Evolutionary conservation across 1,140 invertebrate genomes (phyloP).

Genomic region (Trichogramma pretiosum): DNA sequence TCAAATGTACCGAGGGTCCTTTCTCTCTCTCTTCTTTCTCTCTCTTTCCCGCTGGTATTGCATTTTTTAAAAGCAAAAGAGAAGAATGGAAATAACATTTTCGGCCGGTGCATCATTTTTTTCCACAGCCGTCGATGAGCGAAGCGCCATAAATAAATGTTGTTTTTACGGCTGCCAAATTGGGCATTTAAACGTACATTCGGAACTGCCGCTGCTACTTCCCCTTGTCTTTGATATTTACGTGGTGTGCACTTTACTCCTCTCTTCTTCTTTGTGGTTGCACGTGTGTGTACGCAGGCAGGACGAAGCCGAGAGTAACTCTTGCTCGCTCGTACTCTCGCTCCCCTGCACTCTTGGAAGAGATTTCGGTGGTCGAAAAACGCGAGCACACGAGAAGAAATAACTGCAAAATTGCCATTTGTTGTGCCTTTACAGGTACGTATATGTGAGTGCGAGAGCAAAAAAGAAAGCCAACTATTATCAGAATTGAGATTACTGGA

Average conservation of each 20-base stretch:
- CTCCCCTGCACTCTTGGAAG: not conserved
- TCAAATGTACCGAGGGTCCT: too few species aligned
- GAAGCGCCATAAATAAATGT: slow-evolving; percentile 44
- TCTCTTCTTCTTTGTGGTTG: not conserved
- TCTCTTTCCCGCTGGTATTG: too few species aligned
- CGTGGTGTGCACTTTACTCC: not conserved
- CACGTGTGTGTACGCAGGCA: not conserved
- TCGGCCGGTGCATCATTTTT: slow-evolving; percentile 30
- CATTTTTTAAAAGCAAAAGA: too few species aligned
- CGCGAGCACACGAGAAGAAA: too few species aligned
- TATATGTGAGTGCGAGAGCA: too few species aligned
- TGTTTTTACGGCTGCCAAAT: slow-evolving; percentile 46
- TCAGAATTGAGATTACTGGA: too few species aligned
- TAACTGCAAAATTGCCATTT: too few species aligned
- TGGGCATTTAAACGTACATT: slow-evolving; percentile 43
- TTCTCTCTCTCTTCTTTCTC: too few species aligned
- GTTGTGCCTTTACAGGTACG: too few species aligned
- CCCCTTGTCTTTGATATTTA: not conserved
- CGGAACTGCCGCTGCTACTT: slow-evolving; percentile 11
- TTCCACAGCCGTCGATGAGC: slow-evolving; percentile 37
- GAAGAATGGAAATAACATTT: too few species aligned
- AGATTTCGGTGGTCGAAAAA: too few species aligned
- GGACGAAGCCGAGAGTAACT: not conserved
- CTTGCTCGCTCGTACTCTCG: not conserved
- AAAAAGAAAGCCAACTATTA: too few species aligned